These are phyloP conservation scores for Rhynchomys soricoides DNA, from an alignment of 2,113 vertebrate species.

Conservation along the genomic window DNA sequence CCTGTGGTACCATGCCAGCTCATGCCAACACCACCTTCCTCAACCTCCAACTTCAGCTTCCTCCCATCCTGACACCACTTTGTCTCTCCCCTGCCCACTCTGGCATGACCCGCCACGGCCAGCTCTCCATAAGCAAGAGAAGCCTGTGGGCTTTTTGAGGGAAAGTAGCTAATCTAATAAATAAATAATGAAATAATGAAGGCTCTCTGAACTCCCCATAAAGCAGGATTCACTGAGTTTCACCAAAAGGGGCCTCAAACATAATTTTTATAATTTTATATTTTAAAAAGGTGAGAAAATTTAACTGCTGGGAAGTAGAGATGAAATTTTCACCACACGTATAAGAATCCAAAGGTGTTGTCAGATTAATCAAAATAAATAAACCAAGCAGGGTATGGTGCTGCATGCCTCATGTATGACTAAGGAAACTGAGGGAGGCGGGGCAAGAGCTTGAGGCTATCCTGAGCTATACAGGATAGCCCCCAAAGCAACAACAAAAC, in stretches of 20 bases:
- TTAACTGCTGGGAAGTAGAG: neutral
- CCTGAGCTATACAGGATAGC: neutral
- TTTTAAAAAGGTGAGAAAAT: neutral
- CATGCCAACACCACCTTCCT: neutral
- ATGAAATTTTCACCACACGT: neutral
- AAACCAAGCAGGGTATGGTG: neutral
- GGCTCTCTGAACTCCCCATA: neutral
- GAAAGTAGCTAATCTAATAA: neutral
- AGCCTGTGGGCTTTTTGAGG: no score
- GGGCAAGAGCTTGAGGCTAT: neutral
- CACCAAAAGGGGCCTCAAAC: neutral
- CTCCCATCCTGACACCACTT: neutral
- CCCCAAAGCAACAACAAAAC: neutral
- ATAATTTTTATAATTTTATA: neutral
- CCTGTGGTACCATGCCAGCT: no score
- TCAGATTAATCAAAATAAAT: neutral
- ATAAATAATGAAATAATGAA: neutral
- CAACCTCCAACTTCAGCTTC: neutral
- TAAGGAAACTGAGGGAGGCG: neutral
- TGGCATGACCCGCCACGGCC: neutral
- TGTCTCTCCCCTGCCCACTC: neutral
- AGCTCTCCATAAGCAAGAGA: neutral
- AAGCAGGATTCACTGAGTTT: neutral
- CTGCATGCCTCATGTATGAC: no score
- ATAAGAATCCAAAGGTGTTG: neutral